These are phyloP conservation scores for Cynopterus brachyotis DNA, from an alignment of 2,113 vertebrate species.

Conservation along the genomic window DNA sequence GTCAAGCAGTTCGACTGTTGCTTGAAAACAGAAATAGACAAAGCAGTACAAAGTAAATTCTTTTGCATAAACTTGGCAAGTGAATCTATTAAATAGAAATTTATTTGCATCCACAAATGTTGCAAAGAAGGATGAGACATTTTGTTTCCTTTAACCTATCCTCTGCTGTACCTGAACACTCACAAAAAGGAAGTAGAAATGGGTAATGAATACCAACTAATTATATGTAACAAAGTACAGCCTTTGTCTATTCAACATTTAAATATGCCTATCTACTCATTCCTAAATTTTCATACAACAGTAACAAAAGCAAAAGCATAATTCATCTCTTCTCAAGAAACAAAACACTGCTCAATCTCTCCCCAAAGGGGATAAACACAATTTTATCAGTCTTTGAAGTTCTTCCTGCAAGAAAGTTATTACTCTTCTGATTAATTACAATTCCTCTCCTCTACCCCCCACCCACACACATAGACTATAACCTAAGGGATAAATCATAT, in stretches of 20 bases:
- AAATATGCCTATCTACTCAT: neutral
- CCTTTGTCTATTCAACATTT: neutral
- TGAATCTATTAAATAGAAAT: neutral
- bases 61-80: neutral
- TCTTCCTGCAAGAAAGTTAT: neutral
- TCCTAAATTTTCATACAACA: neutral
- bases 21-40: neutral
- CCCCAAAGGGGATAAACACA: neutral
- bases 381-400: neutral
- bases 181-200: neutral
- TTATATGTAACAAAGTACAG: neutral
- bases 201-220: neutral
- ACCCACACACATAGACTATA: neutral
- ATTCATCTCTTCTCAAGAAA: neutral
- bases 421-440: neutral
- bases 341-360: neutral
- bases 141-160: neutral
- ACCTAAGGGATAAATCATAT: neutral
- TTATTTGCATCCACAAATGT: neutral
- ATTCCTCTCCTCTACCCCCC: too few relatives aligned
- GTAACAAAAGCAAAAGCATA: neutral
- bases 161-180: neutral
- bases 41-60: neutral
- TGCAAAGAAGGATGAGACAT: neutral
- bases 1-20: neutral